Evolutionary conservation across 2,113 vertebrate species (phyloP), one percentile per base, ranked within the genome.

Genomic region (Macaca mulatta): DNA sequence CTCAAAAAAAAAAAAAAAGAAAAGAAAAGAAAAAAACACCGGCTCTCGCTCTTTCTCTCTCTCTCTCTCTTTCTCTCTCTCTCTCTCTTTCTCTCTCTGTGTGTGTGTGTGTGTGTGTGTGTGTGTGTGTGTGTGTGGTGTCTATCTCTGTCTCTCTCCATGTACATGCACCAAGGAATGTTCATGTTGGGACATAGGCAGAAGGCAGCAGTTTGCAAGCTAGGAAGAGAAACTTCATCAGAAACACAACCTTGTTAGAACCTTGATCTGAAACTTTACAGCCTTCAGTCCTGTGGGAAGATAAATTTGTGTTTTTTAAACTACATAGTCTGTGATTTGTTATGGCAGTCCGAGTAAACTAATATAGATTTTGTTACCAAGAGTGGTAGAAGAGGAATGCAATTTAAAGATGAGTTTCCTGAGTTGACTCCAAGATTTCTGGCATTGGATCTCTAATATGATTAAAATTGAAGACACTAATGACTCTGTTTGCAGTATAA

Each of bases 41-140:
- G 6, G 50, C 2, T 8, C 3, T 8, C 3, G 9, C 23, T 57
- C 13, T 40, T 4, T 8, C 11, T 10, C 22, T 18, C 11, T 8
- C 1, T 23, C 40, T 32, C 5, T 38, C 38, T 11, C 57, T 64
- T 3, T 38, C 27, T 45, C 16, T 55, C 10, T 52, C 30, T 48
- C 9, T 48, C 10, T 48, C 2, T 48, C 45, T 48, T 2, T 11
- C 10, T 48, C 10, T 48, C 10, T 48, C 0, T 48, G 10, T 48
- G 11, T 48, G 48, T 48, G 48, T 13, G 48, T 48, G 48, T 48
- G 48, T 50, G 57, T 59, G 22, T 59, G 23, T 59, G 57, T 25
- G 23, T 59, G 0, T 59, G 57, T 59, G 57, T 59, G 57, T 61
- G 59, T 61, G 59, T 61, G 4, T 27, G 4, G 10, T 61, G 64